Base-by-base conservation (phyloP, 2,888 invertebrate species). In the Athrips mouffetella region DNA sequence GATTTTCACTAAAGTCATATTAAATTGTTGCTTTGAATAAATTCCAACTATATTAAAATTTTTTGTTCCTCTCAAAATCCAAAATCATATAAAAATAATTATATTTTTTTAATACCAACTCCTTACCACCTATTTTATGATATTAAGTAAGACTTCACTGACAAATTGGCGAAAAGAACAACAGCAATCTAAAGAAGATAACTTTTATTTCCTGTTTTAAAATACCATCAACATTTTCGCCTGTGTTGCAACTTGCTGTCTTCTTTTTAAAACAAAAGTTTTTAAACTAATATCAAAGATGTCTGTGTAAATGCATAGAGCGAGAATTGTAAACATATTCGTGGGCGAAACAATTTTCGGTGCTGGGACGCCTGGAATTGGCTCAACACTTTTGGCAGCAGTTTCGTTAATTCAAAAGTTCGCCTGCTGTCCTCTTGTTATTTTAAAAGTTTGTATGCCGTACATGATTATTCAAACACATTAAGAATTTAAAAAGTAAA, bases 351-450 rank as follows among this genome's bases (percentile, higher is more conserved):
- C 58, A 59, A 58, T 63, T 64, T 44, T 37, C 37, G 37, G 20
- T 21, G 37, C 31, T 25, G 42, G 27, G 21, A 53, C 58, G 60
- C 60, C 59, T 52, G 61, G 58, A 63, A 54, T 59, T 51, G 57
- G 59, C 58, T 63, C 61, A 61, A 65, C 62, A 65, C 64, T 68
- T 70, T 76, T 73, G 77, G 70, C 73, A 76, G 60, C 67, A 58
- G 63, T 67, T 65, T 64, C 67, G 59, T 71, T 76, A 73, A 74
- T 69, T 67, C 66, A 60, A 60, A 75, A 73, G 67, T 76, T 70
- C 59, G 54, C 60, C 62, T 67, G 66, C 65, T 66, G 61, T 60
- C 30, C 29, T 20, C 33, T n/a, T 58, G 31, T 41, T 40, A 29
- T 40, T 48, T 41, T 31, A 33, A 48, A 48, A 27, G 30, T 40